Evolutionary conservation across 2,113 vertebrate species (phyloP), one percentile per base, ranked within the genome.

Genomic region (Haliaeetus leucogaster): DNA sequence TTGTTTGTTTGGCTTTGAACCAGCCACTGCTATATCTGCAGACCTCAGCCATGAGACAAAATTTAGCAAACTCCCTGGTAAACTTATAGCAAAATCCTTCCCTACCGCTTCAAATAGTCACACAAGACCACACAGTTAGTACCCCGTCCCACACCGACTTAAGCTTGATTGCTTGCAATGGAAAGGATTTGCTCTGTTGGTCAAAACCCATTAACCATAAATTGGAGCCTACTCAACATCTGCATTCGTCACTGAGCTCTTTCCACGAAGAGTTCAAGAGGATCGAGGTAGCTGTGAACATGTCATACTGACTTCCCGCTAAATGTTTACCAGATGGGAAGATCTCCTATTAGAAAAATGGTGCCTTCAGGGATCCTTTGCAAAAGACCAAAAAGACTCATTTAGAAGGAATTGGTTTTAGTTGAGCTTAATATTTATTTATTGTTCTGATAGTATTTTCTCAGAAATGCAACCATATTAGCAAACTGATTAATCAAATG

Each of bases 1-100:
- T 84, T 59, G n/a, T 66, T 91, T 65, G 84, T 89, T 91, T 95
- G 95, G 89, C 93, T 95, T 93, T 87, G 84, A 89, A 93, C 70
- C 93, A 95, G 40, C 30, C 29, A n/a, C 29, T 26, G n/a, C 76
- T 86, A 0, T 81, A 72, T 85, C 87, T 95, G 81, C 68, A 95
- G 65, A 94, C 50, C 59, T 91, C 47, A 74, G 65, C 73, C 62
- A 50, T 16, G 38, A 95, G 77, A 87, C 58, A 80, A 82, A 82
- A 91, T 79, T 78, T 43, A 96, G 86, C 38, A 74, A 43, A 72
- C 12, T 79, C 40, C 14, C 62, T 88, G 74, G 58, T 79, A 96
- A 94, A 82, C 59, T 40, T 59, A 27, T 9, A 79, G 43, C 20
- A 67, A 95, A 93, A 52, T 58, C 52, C 56, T 87, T 87, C 48